Evolutionary conservation across 1,140 invertebrate genomes (phyloP).

Genomic region (Drosophila prosaltans): DNA sequence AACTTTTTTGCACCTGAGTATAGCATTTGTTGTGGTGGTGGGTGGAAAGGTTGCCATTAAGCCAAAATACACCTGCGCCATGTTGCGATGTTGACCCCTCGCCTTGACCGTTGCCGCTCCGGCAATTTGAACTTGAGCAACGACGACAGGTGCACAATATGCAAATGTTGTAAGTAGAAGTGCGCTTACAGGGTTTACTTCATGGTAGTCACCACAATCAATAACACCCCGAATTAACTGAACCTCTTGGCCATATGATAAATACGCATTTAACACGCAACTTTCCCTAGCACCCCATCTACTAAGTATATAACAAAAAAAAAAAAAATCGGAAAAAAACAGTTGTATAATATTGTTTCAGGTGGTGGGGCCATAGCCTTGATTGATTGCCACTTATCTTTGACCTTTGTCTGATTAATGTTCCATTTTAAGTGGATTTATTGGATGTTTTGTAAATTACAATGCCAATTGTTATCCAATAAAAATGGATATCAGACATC

Average conservation of each 20-base stretch:
- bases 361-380: not conserved
- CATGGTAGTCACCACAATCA: slow-evolving; percentile 39
- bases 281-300: slow-evolving; percentile 5
- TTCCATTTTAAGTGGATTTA: not conserved
- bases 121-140: slow-evolving; percentile 61
- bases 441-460: not conserved
- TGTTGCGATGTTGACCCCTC: slow-evolving; percentile 61
- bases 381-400: slow-evolving; percentile 7
- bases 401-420: slow-evolving; percentile 16
- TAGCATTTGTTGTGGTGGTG: slow-evolving; percentile 26
- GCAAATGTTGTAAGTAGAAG: slow-evolving; percentile 55
- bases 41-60: slow-evolving; percentile 41
- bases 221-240: slow-evolving; percentile 50
- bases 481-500: not conserved
- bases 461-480: not conserved
- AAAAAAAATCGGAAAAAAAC: not conserved
- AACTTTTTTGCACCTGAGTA: slow-evolving; percentile 50
- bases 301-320: not conserved
- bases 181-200: slow-evolving; percentile 32
- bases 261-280: slow-evolving; percentile 66
- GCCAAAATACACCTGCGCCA: slow-evolving; percentile 58
- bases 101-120: slow-evolving; percentile 59
- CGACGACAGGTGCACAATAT: slow-evolving; percentile 6
- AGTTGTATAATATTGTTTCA: not conserved
- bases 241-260: slow-evolving; percentile 41